A percentile compares a stretch with the other conserved stretches of the same genome.
Evolutionary conservation across 2,888 invertebrate genomes (phyloP).

Genomic region (Thera obeliscata): DNA sequence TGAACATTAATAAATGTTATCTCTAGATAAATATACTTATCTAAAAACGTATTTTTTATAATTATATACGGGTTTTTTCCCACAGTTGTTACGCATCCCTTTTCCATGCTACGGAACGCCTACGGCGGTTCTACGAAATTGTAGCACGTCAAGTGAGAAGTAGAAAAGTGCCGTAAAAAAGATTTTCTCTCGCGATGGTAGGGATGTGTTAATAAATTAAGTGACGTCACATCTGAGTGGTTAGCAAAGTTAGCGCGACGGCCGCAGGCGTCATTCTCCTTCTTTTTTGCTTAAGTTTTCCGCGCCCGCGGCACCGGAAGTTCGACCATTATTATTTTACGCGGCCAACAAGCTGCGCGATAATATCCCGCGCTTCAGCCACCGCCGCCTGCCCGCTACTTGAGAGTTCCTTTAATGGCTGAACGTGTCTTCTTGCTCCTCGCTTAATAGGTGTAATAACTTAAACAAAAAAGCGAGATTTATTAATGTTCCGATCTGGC

Average conservation of each 20-base stretch:
- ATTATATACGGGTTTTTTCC: conserved; percentile 4
- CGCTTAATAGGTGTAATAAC: conserved; percentile 83
- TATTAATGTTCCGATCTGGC: conserved; percentile 60
- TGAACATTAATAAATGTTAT: neutral
- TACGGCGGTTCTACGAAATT: conserved; percentile 48
- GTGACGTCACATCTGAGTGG: conserved; percentile 80
- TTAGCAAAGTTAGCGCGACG: conserved; percentile 74
- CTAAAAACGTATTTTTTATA: neutral
- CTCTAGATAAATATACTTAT: neutral
- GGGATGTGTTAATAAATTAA: conserved; percentile 84
- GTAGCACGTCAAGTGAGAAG: conserved; percentile 64
- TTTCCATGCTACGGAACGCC: conserved; percentile 35
- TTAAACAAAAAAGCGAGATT: conserved; percentile 76
- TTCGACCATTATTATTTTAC: conserved; percentile 85
- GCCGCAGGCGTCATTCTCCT: conserved; percentile 81
- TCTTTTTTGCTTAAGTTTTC: conserved; percentile 82
- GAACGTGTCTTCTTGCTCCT: conserved; percentile 82
- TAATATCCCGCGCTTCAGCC: conserved; percentile 79
- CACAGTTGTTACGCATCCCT: conserved; percentile 39
- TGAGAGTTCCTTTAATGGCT: conserved; percentile 74
- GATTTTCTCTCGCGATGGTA: conserved; percentile 64
- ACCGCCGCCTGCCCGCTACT: conserved; percentile 53
- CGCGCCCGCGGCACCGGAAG: conserved; percentile 84
- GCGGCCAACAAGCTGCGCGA: conserved; percentile 85
- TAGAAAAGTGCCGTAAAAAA: conserved; percentile 72